Evolutionary conservation across 1,140 invertebrate species (phyloP), one percentile per base, ranked within the genome.

Genomic region (Hycleus phaleratus): DNA sequence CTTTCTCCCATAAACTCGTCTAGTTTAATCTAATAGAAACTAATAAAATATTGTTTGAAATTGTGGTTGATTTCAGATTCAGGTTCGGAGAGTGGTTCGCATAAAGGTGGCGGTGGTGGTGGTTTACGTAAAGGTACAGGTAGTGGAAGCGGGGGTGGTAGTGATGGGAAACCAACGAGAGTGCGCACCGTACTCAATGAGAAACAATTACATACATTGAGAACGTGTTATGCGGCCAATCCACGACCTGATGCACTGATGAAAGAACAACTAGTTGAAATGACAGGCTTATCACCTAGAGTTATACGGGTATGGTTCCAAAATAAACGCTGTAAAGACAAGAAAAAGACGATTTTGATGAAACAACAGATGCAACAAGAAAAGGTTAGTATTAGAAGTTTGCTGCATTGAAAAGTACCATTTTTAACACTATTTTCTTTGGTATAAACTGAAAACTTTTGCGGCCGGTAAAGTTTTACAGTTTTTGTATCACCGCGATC

Each of bases 221-320:
- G 91, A 72, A 90, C 86, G 47, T 97, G 95, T 77, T 98, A 98
- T 78, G 90, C 90, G 44, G 93, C 93, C 39, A 99, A 99, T 79
- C 95, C 95, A 38, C 79, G 97, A 46, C 97, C 97, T 7, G 97
- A 99, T 77, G 96, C 96, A 7, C 82, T 98, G 26, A 98, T 98
- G 94, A 99, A 99, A 78, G 97, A 99, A 73, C 95, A 98, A 73
- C 80, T 99, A 52, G 95, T 98, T 7, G 97, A 99, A 75, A 97
- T 98, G 94, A 99, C 97, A 0, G 86, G 91, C 0, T 82, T 99
- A 2, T 95, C 90, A 66, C 94, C 95, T 1, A 77, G 95, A 12
- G 95, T 99, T 54, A 98, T 98, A 68, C 82, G 95, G 68, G 95
- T 98, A 11, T 98, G 95, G 95, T 98, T 97, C 78, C 93, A 99